These are phyloP conservation scores for Anoplopoma fimbria DNA, from an alignment of 2,113 vertebrate species.

Conservation along the genomic window DNA sequence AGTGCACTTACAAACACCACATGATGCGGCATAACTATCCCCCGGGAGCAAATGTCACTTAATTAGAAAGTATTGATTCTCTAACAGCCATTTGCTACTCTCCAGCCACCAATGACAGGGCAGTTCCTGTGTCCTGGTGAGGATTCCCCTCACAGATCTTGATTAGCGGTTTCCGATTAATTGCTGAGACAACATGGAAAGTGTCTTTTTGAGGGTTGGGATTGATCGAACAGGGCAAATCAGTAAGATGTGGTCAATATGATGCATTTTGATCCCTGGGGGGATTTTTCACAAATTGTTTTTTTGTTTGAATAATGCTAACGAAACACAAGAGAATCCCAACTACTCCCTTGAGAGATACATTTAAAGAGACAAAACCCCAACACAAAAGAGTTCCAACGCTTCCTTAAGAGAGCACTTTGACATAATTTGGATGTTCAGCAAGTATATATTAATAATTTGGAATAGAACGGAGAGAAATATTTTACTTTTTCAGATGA, in stretches of 20 bases:
- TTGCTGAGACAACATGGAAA: constrained; percentile 53
- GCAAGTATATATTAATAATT: not conserved
- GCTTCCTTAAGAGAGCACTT: not conserved
- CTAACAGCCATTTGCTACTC: constrained; percentile 45
- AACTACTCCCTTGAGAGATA: not conserved
- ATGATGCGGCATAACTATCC: constrained; percentile 32
- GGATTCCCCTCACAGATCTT: constrained; percentile 64
- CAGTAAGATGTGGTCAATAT: constrained; percentile 11
- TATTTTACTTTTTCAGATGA: not conserved
- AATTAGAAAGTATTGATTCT: constrained; percentile 75
- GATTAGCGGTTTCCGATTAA: constrained; percentile 68
- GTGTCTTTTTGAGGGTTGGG: not conserved
- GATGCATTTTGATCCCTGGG: not conserved
- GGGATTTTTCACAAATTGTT: not conserved
- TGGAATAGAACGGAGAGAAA: not conserved
- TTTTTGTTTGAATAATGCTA: not conserved
- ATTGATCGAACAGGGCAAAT: constrained; percentile 37
- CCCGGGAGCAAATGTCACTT: constrained; percentile 62
- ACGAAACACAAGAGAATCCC: not conserved
- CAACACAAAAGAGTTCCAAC: not conserved
- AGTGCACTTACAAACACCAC: constrained; percentile 28
- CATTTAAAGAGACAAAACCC: not conserved
- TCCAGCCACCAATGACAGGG: constrained; percentile 59
- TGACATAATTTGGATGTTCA: too few species aligned
- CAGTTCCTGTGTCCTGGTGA: constrained; percentile 39